Percentiles rank a stretch among this genome's conserved stretches.
These are phyloP conservation scores for Drosophila borborema DNA, from an alignment of 2,888 invertebrate species.

Conservation along the genomic window DNA sequence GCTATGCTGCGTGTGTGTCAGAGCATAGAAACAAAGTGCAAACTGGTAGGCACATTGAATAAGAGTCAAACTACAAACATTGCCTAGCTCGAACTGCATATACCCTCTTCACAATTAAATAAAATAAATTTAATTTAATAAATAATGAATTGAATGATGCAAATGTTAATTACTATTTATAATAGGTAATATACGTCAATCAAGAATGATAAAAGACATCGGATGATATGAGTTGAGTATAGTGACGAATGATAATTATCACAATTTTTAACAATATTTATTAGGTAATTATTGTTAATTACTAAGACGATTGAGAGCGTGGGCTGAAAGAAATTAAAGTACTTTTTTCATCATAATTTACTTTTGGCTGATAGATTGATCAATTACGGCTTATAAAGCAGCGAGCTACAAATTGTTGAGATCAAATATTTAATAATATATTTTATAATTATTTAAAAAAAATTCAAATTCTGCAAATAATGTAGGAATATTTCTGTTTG, in stretches of 20 bases:
- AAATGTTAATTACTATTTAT: conserved; percentile 3
- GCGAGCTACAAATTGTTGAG: too few relatives aligned
- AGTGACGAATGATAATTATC: not conserved
- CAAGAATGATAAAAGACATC: not conserved
- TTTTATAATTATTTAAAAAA: too few relatives aligned
- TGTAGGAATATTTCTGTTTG: too few relatives aligned
- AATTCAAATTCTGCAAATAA: too few relatives aligned
- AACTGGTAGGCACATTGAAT: conserved; percentile 48
- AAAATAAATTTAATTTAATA: not conserved
- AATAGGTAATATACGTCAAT: not conserved
- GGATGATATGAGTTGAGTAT: too few relatives aligned
- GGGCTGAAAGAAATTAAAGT: not conserved
- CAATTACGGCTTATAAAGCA: too few relatives aligned
- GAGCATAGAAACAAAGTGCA: conserved; percentile 60
- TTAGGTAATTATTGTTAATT: not conserved
- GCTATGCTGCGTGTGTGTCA: conserved; percentile 33
- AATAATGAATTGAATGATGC: conserved; percentile 12
- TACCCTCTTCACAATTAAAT: conserved; percentile 30
- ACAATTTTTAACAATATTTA: not conserved
- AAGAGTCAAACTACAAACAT: not conserved
- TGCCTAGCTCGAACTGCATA: conserved; percentile 7
- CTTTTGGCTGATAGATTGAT: not conserved
- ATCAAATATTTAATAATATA: too few relatives aligned
- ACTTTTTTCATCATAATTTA: not conserved
- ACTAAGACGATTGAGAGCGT: not conserved